Percentiles rank a stretch among this genome's conserved stretches.
These are phyloP conservation scores for Melanotaenia pygmaea DNA, from an alignment of 2,797 vertebrate genomes.

Conservation along the genomic window DNA sequence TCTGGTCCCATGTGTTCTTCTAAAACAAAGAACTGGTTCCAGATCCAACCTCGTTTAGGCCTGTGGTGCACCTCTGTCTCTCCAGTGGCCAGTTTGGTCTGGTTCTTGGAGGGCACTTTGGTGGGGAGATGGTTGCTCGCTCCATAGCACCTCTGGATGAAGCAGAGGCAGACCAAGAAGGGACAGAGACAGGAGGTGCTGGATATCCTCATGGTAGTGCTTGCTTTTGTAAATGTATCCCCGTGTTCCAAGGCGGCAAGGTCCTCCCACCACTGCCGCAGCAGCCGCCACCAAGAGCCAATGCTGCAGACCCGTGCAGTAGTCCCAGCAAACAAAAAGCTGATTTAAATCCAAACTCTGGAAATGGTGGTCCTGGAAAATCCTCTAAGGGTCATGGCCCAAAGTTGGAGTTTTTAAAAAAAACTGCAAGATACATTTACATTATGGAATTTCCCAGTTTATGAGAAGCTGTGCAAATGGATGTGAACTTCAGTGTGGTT, in stretches of 20 bases:
- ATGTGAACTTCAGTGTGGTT: slow-evolving; percentile 70
- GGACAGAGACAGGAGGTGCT: slow-evolving; percentile 92
- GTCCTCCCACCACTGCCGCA: slow-evolving; percentile 71
- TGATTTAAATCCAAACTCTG: slow-evolving; percentile 80
- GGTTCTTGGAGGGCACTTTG: slow-evolving; percentile 86
- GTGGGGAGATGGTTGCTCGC: slow-evolving; percentile 85
- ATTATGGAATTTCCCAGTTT: slow-evolving; percentile 83
- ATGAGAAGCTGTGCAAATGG: slow-evolving; percentile 25
- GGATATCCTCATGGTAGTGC: slow-evolving; percentile 93
- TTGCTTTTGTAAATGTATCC: slow-evolving; percentile 65
- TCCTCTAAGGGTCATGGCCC: slow-evolving; percentile 87
- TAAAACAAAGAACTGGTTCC: slow-evolving; percentile 99
- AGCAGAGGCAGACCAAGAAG: slow-evolving; percentile 96
- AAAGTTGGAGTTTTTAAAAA: slow-evolving; percentile 58
- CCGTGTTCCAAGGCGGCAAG: slow-evolving; percentile 53
- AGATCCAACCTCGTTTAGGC: slow-evolving; percentile 98
- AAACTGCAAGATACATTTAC: slow-evolving; percentile 81
- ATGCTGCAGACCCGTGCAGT: slow-evolving; percentile 58
- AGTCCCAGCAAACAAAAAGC: slow-evolving; percentile 51
- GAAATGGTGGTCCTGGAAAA: slow-evolving; percentile 79
- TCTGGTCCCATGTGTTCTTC: slow-evolving; percentile 99
- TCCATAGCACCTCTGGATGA: slow-evolving; percentile 92
- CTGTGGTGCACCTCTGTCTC: slow-evolving; percentile 98
- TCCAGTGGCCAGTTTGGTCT: slow-evolving; percentile 89
- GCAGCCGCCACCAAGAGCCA: slow-evolving; percentile 62